Evolutionary conservation across 2,113 vertebrate genomes (phyloP).

Genomic region (Cavia porcellus): DNA sequence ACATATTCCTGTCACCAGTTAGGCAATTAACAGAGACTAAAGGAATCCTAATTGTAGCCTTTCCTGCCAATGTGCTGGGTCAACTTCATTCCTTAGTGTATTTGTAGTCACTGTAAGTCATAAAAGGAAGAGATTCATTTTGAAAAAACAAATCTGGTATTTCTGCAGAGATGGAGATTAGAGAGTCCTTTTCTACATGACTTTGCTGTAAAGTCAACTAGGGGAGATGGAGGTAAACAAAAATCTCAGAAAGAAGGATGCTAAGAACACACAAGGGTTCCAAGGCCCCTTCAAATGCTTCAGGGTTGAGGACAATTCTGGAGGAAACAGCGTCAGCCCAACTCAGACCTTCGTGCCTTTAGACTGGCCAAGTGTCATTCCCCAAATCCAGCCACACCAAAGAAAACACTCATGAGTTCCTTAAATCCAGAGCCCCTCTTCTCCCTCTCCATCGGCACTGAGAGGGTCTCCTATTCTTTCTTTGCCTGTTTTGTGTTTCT

Average conservation of each 20-base stretch:
- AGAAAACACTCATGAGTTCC: neutral
- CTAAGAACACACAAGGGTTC: neutral
- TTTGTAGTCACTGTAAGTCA: conserved; percentile 7
- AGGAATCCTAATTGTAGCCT: conserved; percentile 78
- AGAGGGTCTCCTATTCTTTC: neutral
- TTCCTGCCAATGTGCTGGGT: conserved; percentile 29
- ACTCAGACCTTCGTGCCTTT: neutral
- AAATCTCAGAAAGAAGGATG: neutral
- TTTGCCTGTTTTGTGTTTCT: neutral
- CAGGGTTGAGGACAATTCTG: neutral
- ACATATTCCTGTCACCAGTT: conserved; percentile 81
- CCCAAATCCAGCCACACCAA: fast-evolving
- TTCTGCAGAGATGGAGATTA: neutral
- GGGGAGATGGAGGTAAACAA: neutral
- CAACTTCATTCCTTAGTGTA: conserved; percentile 58
- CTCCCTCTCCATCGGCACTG: neutral
- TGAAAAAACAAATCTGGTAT: conserved; percentile 26
- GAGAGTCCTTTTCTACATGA: neutral
- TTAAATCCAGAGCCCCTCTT: neutral
- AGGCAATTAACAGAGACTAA: conserved; percentile 84
- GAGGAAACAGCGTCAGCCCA: neutral
- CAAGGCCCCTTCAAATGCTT: neutral
- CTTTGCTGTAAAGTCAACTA: neutral
- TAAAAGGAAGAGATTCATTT: conserved; percentile 37
- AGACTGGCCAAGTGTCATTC: neutral